A percentile compares a stretch with the other conserved stretches of the same genome.
Conservation (phyloP, 2,888 invertebrate species). For the Ophonus ardosiacus region DNA sequence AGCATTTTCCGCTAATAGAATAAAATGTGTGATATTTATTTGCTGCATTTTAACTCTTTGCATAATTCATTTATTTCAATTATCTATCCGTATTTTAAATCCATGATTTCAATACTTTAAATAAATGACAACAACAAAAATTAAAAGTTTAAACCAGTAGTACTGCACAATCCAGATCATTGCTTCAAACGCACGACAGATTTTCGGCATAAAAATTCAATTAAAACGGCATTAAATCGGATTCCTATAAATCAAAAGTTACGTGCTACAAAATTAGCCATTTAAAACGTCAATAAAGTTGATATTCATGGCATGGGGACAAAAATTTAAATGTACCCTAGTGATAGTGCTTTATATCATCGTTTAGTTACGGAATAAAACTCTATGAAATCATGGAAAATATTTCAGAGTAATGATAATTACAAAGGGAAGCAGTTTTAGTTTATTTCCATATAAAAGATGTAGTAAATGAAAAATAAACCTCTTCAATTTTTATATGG, state of each 20-base stretch:
- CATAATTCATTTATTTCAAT: not conserved
- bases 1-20: too few relatives aligned
- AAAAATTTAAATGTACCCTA: slow-evolving; percentile 10
- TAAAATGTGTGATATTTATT: not conserved
- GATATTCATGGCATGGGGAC: not conserved
- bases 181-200: not conserved
- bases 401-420: not conserved
- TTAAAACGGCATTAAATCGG: slow-evolving; percentile 26
- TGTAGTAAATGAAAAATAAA: too few relatives aligned
- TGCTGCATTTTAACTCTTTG: not conserved
- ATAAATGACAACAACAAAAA: not conserved
- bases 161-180: slow-evolving; percentile 18
- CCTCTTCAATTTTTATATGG: too few relatives aligned
- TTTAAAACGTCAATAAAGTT: slow-evolving; percentile 29
- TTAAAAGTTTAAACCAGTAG: slow-evolving; percentile 20
- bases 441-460: too few relatives aligned
- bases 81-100: not conserved
- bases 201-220: slow-evolving; percentile 20
- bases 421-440: too few relatives aligned
- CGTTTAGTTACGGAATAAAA: not conserved
- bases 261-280: slow-evolving; percentile 16
- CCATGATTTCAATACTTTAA: not conserved
- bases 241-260: slow-evolving; percentile 21
- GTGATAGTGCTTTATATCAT: slow-evolving; percentile 21
- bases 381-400: not conserved